Evolutionary conservation across 2,888 invertebrate genomes (phyloP), one percentile per base, ranked within the genome.

Genomic region (Metallyticus violacea): DNA sequence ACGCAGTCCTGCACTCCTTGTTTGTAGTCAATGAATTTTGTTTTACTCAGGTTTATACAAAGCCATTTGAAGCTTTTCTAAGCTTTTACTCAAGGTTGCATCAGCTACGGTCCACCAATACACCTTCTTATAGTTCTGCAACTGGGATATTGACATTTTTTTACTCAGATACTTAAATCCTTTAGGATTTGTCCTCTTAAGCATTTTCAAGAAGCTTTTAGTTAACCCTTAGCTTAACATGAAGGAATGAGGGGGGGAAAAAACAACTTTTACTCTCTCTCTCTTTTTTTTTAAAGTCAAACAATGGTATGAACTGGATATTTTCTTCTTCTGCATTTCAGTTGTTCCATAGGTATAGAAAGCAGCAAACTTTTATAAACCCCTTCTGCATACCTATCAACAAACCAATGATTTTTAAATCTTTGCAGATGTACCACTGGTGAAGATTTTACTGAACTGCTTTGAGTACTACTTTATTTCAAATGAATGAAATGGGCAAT

Each of bases 41-140:
- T 87, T 26, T 85, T 85, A 22, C 28, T 76, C 26, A 79, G 62
- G 15, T 79, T 86, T 6, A 62, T 82, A 85, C 9, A 81, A 30
- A 87, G 81, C 85, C 80, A 81, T 85, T 85, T 85, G 77, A 77
- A 77, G n/a, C 77, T 77, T 77, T 77, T 77, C 77, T 22, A 77
- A 77, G 3, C 25, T 26, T 15, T 77, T 22, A 15, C 15, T 25
- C 15, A 1, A 77, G n/a, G n/a, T n/a, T n/a, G 77, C 15, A 1
- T 77, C 25, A 77, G 7, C 77, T 6, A 77, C 15, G 77, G 15
- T 15, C 2, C 77, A 77, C 15, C 15, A 77, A 77, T 1, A 6
- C 6, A 6, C 7, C 77, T 77, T 77, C 77, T 77, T 77, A 6
- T 7, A 77, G 77, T 7, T 77, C 15, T 15, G 26, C 3, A 77